A percentile compares a stretch with the other conserved stretches of the same genome.
Conservation (phyloP, 2,888 invertebrate species). For the Emmelina monodactyla region DNA sequence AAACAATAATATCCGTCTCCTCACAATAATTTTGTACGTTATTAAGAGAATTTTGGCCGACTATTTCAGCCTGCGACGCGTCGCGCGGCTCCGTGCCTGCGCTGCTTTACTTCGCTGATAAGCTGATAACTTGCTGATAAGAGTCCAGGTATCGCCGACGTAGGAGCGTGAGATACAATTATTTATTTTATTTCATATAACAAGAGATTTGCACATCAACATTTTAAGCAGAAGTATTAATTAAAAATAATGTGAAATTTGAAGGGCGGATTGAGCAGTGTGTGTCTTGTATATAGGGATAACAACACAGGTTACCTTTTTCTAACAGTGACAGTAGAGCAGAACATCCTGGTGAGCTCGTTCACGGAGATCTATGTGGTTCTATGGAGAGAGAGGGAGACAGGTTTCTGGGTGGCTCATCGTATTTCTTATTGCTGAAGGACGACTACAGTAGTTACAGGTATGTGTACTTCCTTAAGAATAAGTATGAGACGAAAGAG, state of each 20-base stretch:
- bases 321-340: conserved; percentile 3
- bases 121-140: too few relatives aligned
- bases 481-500: conserved; percentile 7
- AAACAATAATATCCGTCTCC: too few relatives aligned
- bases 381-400: conserved; percentile 4
- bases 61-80: too few relatives aligned
- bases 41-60: too few relatives aligned
- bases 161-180: too few relatives aligned
- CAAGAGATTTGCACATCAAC: conserved; percentile 10
- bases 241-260: conserved; percentile 6
- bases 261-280: conserved; percentile 4
- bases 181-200: too few relatives aligned
- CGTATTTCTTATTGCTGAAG: conserved; percentile 10
- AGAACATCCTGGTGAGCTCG: conserved; percentile 1
- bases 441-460: conserved; percentile 11
- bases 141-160: too few relatives aligned
- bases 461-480: conserved; percentile 10
- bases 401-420: conserved; percentile 6
- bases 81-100: too few relatives aligned
- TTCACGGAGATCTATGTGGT: conserved; percentile 7
- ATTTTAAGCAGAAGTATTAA: conserved; percentile 5
- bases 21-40: too few relatives aligned
- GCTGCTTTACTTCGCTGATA: too few relatives aligned
- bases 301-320: conserved; percentile 7
- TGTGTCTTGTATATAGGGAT: conserved; percentile 4